A percentile compares a stretch with the other conserved stretches of the same genome.
phyloP scores from a whole-genome alignment of 2,797 vertebrate genomes.

The Cygnus olor region DNA sequence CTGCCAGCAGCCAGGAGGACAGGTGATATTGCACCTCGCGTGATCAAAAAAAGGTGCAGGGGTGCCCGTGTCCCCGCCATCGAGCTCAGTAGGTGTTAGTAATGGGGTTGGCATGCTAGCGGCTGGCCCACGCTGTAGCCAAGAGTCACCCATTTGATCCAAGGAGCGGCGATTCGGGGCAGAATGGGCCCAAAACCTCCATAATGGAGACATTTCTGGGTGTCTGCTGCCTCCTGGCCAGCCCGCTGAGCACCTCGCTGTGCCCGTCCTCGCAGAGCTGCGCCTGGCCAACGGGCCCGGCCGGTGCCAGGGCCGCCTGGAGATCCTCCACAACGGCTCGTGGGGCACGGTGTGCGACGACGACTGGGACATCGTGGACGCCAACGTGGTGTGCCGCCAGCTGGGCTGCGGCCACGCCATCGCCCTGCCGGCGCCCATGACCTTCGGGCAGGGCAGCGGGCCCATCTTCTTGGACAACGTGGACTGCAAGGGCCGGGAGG shows the following conservation, averaged over 20 bases:
- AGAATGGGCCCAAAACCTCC: background rate
- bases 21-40: background rate
- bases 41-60: no score
- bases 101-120: background rate
- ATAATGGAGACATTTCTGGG: accelerated
- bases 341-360: conserved; percentile 97
- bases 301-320: conserved; percentile 90
- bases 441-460: conserved; percentile 88
- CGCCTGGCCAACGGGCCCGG: conserved; percentile 87
- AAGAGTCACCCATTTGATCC: background rate
- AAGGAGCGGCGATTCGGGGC: background rate
- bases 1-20: background rate
- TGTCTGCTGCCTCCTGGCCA: background rate
- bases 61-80: no score
- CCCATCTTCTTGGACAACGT: conserved; percentile 94
- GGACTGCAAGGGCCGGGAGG: conserved; percentile 90
- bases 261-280: conserved; percentile 74
- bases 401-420: conserved; percentile 87
- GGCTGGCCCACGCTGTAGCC: accelerated
- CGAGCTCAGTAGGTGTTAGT: background rate
- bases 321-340: conserved; percentile 85
- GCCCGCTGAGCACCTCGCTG: background rate
- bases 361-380: conserved; percentile 96
- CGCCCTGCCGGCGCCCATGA: conserved; percentile 82
- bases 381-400: conserved; percentile 93